Evolutionary conservation across 2,797 vertebrate species (phyloP).

Genomic region (Aeoliscus strigatus): DNA sequence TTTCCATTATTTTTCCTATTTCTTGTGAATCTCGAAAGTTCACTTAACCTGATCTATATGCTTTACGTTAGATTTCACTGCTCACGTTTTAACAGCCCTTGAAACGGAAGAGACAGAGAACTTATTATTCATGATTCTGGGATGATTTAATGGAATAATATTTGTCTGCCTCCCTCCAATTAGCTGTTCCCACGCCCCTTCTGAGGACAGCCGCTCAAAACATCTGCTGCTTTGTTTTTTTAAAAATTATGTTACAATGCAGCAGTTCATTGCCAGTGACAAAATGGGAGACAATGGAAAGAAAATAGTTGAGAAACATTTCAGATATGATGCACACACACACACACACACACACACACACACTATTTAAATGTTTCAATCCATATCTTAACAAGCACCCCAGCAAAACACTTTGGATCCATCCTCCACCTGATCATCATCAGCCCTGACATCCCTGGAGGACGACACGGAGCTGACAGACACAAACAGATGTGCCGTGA

Average conservation of each 20-base stretch:
- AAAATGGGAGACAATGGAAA: neutral
- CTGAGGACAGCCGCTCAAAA: constrained; percentile 18
- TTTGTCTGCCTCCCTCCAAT: constrained; percentile 27
- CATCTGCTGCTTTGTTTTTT: constrained; percentile 22
- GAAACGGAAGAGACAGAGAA: constrained; percentile 12
- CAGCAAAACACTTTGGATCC: too few relatives aligned
- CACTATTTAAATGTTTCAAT: too few relatives aligned
- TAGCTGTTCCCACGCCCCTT: constrained; percentile 11
- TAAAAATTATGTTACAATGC: neutral
- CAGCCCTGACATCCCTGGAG: neutral
- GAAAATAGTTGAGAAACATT: too few relatives aligned
- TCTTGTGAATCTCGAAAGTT: constrained; percentile 10
- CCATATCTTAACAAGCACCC: too few relatives aligned
- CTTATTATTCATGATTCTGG: constrained; percentile 13
- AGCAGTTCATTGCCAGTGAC: neutral
- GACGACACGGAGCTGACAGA: constrained; percentile 11
- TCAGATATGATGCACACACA: too few relatives aligned
- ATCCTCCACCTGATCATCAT: constrained; percentile 19
- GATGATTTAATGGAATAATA: constrained; percentile 6
- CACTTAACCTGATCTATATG: constrained; percentile 4
- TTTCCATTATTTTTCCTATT: constrained; percentile 14
- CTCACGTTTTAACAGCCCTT: constrained; percentile 2
- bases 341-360: constrained; percentile 1
- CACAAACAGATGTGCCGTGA: too few relatives aligned
- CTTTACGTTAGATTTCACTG: constrained; percentile 9